Conservation (phyloP, 2,113 vertebrate genomes). For the zebrafish (Danio rerio) region DNA sequence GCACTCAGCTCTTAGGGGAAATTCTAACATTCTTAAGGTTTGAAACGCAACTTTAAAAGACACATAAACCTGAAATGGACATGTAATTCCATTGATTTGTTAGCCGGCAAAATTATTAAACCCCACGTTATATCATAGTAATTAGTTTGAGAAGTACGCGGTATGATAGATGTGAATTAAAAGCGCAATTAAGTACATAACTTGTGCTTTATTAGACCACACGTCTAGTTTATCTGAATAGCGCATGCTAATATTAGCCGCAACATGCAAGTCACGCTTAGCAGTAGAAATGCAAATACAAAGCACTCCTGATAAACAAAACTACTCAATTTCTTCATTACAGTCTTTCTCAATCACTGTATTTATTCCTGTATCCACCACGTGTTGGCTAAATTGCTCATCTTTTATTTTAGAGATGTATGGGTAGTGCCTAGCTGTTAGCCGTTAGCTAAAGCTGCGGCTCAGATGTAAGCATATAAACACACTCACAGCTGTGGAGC, state of each 20-base stretch:
- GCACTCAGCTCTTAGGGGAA: neutral
- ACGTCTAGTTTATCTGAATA: neutral
- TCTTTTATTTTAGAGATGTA: too few relatives aligned
- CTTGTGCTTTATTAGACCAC: too few relatives aligned
- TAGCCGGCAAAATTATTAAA: neutral
- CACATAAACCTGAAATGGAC: too few relatives aligned
- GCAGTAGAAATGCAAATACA: conserved; percentile 11
- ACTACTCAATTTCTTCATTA: neutral
- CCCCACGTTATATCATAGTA: neutral
- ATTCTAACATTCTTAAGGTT: neutral
- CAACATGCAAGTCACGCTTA: conserved; percentile 64
- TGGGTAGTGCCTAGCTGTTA: neutral
- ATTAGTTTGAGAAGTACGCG: neutral
- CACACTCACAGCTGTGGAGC: conserved; percentile 61
- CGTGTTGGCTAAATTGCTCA: neutral
- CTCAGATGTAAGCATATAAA: neutral
- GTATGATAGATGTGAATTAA: neutral
- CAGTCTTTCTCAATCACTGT: neutral
- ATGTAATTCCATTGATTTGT: neutral
- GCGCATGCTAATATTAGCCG: conserved; percentile 37
- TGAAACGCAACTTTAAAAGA: neutral
- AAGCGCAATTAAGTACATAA: neutral
- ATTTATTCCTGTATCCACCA: neutral
- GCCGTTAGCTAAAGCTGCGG: neutral
- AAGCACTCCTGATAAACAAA: neutral